Conservation (phyloP, 2,888 invertebrate genomes). For the Itoplectis maculator region DNA sequence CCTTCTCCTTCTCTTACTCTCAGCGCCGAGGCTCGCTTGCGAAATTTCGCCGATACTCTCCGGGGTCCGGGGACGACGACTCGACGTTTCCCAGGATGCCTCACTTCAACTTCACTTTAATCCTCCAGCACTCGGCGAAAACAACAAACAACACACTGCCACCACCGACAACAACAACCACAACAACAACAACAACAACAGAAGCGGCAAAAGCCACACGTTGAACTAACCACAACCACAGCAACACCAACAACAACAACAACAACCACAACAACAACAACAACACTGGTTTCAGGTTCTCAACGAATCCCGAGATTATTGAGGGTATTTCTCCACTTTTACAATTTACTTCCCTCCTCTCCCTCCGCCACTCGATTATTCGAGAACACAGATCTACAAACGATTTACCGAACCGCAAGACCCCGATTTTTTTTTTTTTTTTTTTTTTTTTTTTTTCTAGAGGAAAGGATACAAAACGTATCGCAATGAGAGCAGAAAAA, state of each 20-base stretch:
- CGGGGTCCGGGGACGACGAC: no score
- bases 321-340: background rate
- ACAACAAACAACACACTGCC: slow-evolving; percentile 16
- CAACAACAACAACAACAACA: background rate
- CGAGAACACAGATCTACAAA: background rate
- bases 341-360: background rate
- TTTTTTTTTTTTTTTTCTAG: slow-evolving; percentile 26
- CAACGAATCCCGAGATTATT: background rate
- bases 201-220: background rate
- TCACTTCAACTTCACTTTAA: slow-evolving; percentile 59
- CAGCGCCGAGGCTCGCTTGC: slow-evolving; percentile 1
- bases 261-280: slow-evolving; percentile 40
- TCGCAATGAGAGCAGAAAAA: slow-evolving; percentile 14
- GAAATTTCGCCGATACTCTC: slow-evolving; percentile 1
- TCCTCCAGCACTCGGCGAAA: slow-evolving; percentile 30
- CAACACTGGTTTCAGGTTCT: slow-evolving; percentile 28
- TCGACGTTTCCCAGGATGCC: background rate
- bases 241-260: slow-evolving; percentile 32
- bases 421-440: slow-evolving; percentile 17
- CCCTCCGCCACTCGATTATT: background rate
- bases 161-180: slow-evolving; percentile 37
- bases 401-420: background rate
- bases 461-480: background rate
- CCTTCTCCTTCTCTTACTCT: background rate
- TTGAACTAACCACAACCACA: slow-evolving; percentile 23